These are phyloP conservation scores for Congeria kusceri DNA, from an alignment of 2,888 invertebrate genomes.

Conservation along the genomic window DNA sequence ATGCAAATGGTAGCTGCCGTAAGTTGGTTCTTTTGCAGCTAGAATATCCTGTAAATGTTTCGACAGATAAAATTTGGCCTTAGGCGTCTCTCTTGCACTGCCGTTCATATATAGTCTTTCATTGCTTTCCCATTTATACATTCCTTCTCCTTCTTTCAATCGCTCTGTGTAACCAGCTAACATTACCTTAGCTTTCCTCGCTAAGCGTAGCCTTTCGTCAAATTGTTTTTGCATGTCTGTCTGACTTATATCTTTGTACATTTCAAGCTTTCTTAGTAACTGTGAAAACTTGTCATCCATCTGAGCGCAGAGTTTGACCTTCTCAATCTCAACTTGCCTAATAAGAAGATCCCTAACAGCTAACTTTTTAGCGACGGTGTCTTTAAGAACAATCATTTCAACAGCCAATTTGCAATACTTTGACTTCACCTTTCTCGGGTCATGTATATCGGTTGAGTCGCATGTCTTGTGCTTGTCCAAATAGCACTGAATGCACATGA, in stretches of 20 bases:
- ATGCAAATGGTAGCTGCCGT: not conserved
- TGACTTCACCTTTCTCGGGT: not conserved
- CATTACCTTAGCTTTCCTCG: not conserved
- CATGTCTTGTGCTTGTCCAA: not conserved
- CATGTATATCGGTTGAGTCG: not conserved
- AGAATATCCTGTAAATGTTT: conserved; percentile 1
- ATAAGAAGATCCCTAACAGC: not conserved
- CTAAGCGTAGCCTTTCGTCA: not conserved
- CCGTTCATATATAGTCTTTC: not conserved
- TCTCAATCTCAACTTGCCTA: not conserved
- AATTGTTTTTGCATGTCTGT: not conserved
- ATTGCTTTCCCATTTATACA: not conserved
- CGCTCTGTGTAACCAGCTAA: conserved; percentile 1
- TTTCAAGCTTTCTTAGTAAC: not conserved
- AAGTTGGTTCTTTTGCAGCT: not conserved
- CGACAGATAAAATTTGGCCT: not conserved
- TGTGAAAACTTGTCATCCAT: not conserved
- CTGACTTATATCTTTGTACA: not conserved
- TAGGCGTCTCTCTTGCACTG: not conserved
- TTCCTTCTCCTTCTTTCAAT: not conserved
- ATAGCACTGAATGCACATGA: conserved; percentile 7
- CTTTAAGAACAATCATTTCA: conserved; percentile 3
- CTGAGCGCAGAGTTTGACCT: not conserved
- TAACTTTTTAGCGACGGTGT: not conserved
- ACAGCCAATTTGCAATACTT: not conserved